phyloP scores from a whole-genome alignment of 2,888 invertebrate species.

The Platynereis dumerilii region DNA sequence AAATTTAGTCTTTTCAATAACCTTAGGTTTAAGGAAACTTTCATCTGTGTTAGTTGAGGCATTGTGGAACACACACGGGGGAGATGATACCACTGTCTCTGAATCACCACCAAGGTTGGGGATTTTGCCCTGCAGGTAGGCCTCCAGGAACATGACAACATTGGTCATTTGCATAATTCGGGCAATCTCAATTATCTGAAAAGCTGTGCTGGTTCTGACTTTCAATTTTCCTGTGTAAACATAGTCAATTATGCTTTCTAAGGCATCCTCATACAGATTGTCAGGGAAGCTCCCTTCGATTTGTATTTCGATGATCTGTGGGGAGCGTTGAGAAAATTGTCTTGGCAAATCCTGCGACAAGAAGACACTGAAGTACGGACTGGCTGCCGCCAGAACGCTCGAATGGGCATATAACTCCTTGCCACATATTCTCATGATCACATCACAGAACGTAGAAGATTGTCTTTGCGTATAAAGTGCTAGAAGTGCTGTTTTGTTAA shows the following conservation, averaged over 20 bases:
- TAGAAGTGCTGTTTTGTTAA: constrained; percentile 19
- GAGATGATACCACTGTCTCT: not conserved
- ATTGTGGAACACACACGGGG: not conserved
- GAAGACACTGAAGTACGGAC: constrained; percentile 56
- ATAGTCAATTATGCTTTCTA: constrained; percentile 53
- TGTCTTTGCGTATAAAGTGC: constrained; percentile 42
- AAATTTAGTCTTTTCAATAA: not conserved
- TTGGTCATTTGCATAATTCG: constrained; percentile 56
- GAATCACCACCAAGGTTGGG: not conserved
- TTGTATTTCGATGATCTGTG: constrained; percentile 60
- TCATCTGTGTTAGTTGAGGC: constrained; percentile 2
- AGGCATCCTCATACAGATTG: constrained; percentile 47
- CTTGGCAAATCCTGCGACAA: constrained; percentile 55
- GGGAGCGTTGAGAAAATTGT: constrained; percentile 54
- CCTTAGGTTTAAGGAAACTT: not conserved
- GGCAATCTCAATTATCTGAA: constrained; percentile 54
- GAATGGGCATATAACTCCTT: constrained; percentile 57
- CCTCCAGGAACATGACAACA: constrained; percentile 41
- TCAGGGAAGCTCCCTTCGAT: constrained; percentile 64
- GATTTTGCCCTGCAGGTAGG: constrained; percentile 19
- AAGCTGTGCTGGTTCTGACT: constrained; percentile 40
- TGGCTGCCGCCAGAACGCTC: constrained; percentile 57
- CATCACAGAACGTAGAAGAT: constrained; percentile 55
- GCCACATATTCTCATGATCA: constrained; percentile 54
- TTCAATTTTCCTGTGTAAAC: constrained; percentile 56